phyloP scores from a whole-genome alignment of 1,140 invertebrate genomes.

The Dinoponera quadriceps region DNA sequence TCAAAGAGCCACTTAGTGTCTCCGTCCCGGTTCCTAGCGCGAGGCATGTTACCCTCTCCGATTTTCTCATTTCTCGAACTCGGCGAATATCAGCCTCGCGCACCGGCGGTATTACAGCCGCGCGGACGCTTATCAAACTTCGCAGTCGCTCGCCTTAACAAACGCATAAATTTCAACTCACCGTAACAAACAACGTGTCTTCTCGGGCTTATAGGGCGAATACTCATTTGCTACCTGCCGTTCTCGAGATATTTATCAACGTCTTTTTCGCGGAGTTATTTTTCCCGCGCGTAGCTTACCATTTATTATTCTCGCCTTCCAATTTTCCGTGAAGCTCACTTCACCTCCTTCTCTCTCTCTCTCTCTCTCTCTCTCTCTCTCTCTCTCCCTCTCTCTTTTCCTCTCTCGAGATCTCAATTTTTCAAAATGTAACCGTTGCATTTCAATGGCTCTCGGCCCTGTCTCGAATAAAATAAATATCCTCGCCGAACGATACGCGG shows the following conservation, averaged over 20 bases:
- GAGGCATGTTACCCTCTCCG: neutral
- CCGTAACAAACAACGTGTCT: neutral
- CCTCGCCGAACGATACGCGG: neutral
- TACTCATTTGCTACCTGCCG: neutral
- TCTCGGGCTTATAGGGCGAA: neutral
- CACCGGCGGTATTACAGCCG: neutral
- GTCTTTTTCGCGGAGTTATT: neutral
- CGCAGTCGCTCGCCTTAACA: neutral
- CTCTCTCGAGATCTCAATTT: neutral
- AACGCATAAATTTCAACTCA: neutral
- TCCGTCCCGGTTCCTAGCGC: neutral
- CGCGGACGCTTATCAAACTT: slow-evolving; percentile 18
- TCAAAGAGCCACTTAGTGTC: slow-evolving; percentile 31
- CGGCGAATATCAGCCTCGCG: slow-evolving; percentile 7
- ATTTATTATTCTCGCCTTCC: neutral
- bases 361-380: neutral
- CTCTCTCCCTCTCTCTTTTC: neutral
- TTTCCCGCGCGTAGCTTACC: neutral
- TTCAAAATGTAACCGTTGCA: neutral
- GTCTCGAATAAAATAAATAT: neutral
- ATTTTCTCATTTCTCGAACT: slow-evolving; percentile 31
- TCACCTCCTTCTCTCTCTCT: neutral
- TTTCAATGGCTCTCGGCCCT: neutral
- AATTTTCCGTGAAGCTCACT: neutral
- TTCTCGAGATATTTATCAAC: slow-evolving; percentile 16